Base-by-base conservation (phyloP, 2,888 invertebrate species). In the Agonopterix alstromeriana region DNA sequence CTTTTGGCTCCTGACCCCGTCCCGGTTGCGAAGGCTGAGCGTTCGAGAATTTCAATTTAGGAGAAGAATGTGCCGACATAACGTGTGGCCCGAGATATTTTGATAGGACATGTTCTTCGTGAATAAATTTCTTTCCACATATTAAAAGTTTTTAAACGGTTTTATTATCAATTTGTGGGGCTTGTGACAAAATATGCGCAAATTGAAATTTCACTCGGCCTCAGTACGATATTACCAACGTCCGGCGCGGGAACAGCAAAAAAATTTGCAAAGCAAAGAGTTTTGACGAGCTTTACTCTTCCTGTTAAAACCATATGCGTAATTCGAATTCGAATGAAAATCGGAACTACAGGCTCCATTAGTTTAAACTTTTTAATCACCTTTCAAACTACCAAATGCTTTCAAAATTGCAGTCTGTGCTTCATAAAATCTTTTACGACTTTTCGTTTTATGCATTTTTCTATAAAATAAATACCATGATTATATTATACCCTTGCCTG, bases 51-150 rank as follows among this genome's bases (percentile, higher is more conserved):
- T 89, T 88, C 89, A 89, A 89, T 89, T 89, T 89, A 87, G 80
- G 87, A 88, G 89, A 89, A 89, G 89, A 89, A 89, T 89, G 89
- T 80, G 89, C 83, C 88, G 82, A 87, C 88, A 86, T 85, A 88
- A 86, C 87, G 86, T 86, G 87, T 86, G 82, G 83, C 83, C 84
- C 85, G 82, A 86, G 87, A 87, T 87, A 88, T 88, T 88, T 88
- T 88, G 87, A 88, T 88, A 88, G 87, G 85, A 85, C 85, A 88
- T 87, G 86, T 82, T 84, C 84, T 78, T 78, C 80, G 78, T 81
- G 87, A 86, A 87, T 88, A 87, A 87, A 87, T 88, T 85, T 86
- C 83, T 86, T 85, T 77, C 67, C 70, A 79, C 81, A 81, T 86
- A 84, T 85, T 84, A 84, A 83, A 86, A 83, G 70, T 80, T 78